phyloP scores from a whole-genome alignment of 2,113 vertebrate species.

The Anas platyrhynchos region DNA sequence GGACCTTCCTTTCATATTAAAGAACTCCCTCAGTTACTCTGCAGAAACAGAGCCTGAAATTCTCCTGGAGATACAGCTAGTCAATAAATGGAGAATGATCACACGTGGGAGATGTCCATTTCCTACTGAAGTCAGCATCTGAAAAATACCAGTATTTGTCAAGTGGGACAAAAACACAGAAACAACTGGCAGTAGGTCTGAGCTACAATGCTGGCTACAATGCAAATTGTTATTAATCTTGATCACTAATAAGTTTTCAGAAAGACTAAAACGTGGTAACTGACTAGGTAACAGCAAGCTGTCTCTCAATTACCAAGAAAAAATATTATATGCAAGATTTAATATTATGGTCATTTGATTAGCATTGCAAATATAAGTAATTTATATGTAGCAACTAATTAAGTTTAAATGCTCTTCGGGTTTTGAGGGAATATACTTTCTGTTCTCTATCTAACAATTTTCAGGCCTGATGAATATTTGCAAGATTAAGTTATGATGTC shows the following conservation, averaged over 20 bases:
- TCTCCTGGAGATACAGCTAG: not conserved
- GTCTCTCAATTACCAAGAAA: not conserved
- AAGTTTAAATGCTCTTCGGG: not conserved
- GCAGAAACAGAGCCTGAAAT: not conserved
- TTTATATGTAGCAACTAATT: not conserved
- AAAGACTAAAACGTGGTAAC: not conserved
- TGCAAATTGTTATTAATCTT: not conserved
- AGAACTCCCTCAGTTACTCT: not conserved
- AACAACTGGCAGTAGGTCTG: not conserved
- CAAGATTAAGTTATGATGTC: not conserved
- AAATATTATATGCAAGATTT: not conserved
- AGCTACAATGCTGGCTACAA: not conserved
- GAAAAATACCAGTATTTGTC: not conserved
- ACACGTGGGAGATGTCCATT: not conserved
- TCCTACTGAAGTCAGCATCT: not conserved
- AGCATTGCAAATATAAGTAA: not conserved
- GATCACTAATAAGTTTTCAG: not conserved
- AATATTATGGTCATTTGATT: not conserved
- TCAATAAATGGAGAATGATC: fast-evolving
- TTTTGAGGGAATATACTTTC: not conserved
- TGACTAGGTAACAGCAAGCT: not conserved
- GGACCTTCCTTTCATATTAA: not conserved
- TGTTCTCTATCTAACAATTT: not conserved
- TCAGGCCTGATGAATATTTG: not conserved
- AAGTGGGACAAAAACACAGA: not conserved